Conservation (phyloP, 2,888 invertebrate species). For the Plebejus argus region DNA sequence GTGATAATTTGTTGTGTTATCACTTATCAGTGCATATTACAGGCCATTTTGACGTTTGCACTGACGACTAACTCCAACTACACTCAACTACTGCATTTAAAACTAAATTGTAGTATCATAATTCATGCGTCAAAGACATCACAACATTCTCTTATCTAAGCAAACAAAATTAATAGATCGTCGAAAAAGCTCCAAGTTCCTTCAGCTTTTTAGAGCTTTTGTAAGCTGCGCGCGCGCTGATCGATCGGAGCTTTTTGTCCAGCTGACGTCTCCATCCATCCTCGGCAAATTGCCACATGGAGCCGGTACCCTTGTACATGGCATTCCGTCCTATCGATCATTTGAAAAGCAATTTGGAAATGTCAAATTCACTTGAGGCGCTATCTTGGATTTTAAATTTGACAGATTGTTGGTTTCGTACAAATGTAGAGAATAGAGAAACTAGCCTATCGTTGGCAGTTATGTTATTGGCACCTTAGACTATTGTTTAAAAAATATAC, state of each 20-base stretch:
- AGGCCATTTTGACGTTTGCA: background rate
- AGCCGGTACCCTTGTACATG: conserved; percentile 58
- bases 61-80: too few species aligned
- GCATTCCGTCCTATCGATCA: conserved; percentile 72
- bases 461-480: too few species aligned
- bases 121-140: background rate
- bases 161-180: conserved; percentile 12
- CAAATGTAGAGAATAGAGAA: too few species aligned
- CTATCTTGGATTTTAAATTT: conserved; percentile 39
- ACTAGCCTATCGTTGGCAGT: too few species aligned
- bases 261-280: conserved; percentile 77
- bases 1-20: too few species aligned
- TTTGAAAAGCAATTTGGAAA: conserved; percentile 48
- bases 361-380: conserved; percentile 36
- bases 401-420: background rate
- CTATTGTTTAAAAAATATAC: too few species aligned
- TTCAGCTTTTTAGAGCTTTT: conserved; percentile 33
- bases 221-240: conserved; percentile 64
- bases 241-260: conserved; percentile 78
- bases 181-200: background rate
- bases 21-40: too few species aligned
- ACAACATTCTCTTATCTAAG: background rate
- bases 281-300: conserved; percentile 68
- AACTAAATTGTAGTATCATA: background rate
- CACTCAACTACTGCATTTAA: background rate